phyloP scores from a whole-genome alignment of 2,888 invertebrate genomes.

The Macrosoma leucophasiata region DNA sequence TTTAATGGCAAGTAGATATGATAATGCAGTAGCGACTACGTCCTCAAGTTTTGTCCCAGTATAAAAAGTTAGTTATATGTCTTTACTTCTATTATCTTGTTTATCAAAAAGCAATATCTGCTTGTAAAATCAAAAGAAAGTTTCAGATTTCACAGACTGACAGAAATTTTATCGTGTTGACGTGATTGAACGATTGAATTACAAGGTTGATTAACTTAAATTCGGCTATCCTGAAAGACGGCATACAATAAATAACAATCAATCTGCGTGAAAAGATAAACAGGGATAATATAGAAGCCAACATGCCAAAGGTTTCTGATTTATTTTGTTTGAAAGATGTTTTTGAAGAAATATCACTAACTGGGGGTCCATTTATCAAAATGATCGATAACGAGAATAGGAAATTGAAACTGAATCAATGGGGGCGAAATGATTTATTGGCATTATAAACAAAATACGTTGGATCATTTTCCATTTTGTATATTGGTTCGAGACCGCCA shows the following conservation, averaged over 20 bases:
- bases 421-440: conserved; percentile 70
- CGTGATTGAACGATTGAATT: too few relatives aligned
- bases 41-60: too few relatives aligned
- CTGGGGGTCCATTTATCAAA: conserved; percentile 62
- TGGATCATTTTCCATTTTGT: conserved; percentile 65
- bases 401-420: conserved; percentile 71
- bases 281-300: conserved; percentile 61
- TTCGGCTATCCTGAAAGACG: conserved; percentile 36
- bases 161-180: too few relatives aligned
- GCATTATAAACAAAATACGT: conserved; percentile 68
- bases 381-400: conserved; percentile 69
- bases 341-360: conserved; percentile 54
- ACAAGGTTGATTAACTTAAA: conserved; percentile 11
- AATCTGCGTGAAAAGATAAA: conserved; percentile 51
- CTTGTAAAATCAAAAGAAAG: too few relatives aligned
- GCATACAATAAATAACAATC: conserved; percentile 53
- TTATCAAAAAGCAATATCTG: too few relatives aligned
- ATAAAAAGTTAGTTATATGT: too few relatives aligned
- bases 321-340: conserved; percentile 66
- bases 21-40: too few relatives aligned
- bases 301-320: conserved; percentile 57
- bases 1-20: too few relatives aligned
- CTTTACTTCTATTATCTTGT: too few relatives aligned
- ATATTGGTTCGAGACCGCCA: conserved; percentile 57
- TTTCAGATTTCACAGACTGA: too few relatives aligned